Conservation (phyloP, 2,113 vertebrate species). For the Psophia crepitans region DNA sequence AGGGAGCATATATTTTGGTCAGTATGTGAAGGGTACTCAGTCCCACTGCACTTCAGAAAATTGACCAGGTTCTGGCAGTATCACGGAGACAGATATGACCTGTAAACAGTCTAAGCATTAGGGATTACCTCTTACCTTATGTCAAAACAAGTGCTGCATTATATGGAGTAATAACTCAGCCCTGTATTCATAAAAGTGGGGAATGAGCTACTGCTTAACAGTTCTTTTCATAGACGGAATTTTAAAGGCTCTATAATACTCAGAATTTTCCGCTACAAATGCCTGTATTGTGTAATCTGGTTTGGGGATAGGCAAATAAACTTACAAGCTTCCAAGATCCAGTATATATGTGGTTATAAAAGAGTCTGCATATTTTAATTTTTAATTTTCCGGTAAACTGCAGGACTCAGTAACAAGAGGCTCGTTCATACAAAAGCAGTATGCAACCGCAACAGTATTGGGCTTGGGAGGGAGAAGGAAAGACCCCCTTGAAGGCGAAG, state of each 20-base stretch:
- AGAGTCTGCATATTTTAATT: conserved; percentile 21
- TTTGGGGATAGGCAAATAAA: not conserved
- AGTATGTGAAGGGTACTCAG: not conserved
- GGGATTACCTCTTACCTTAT: conserved; percentile 18
- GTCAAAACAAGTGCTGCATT: conserved; percentile 32
- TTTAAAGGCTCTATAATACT: too few relatives aligned
- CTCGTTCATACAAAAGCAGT: not conserved
- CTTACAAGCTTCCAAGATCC: too few relatives aligned
- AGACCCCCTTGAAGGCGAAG: not conserved
- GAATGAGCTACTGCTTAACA: conserved; percentile 8
- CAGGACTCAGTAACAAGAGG: not conserved
- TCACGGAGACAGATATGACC: not conserved
- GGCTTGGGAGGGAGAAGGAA: not conserved
- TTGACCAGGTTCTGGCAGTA: not conserved
- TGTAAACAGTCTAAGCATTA: not conserved
- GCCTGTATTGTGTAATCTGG: conserved; percentile 16
- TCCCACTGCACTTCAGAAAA: not conserved
- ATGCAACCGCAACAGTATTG: not conserved
- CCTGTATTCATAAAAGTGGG: not conserved
- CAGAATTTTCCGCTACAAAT: conserved; percentile 10
- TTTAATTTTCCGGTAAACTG: conserved; percentile 32
- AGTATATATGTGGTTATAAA: conserved; percentile 19
- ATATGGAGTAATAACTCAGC: not conserved
- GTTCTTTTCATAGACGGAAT: too few relatives aligned
- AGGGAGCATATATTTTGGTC: not conserved